These are phyloP conservation scores for Goniozus legneri DNA, from an alignment of 1,140 invertebrate genomes.

Conservation along the genomic window DNA sequence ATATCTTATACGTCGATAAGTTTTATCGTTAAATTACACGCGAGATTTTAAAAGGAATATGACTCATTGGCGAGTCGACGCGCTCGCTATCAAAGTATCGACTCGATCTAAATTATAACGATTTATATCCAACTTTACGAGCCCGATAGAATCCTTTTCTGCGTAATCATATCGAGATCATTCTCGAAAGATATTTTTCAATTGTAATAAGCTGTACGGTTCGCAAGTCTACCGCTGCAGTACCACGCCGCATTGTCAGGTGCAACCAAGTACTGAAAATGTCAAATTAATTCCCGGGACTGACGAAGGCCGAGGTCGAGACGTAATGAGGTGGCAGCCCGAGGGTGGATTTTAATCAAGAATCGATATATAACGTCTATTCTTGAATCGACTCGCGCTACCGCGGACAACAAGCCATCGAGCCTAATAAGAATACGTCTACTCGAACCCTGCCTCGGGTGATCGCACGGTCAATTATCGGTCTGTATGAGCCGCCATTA, in stretches of 20 bases:
- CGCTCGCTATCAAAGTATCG: no score
- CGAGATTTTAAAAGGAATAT: background rate
- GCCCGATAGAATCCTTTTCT: no score
- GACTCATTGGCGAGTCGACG: background rate
- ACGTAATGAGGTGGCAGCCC: constrained; percentile 46
- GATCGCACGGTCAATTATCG: constrained; percentile 44
- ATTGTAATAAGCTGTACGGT: no score
- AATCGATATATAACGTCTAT: constrained; percentile 43
- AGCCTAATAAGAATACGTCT: constrained; percentile 43
- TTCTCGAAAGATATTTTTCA: no score
- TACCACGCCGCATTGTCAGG: no score
- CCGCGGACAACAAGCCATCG: constrained; percentile 26
- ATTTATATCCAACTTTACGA: no score
- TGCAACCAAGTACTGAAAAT: no score
- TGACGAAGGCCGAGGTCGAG: constrained; percentile 3
- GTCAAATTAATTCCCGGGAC: background rate
- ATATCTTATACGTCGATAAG: background rate
- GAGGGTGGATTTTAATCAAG: constrained; percentile 47
- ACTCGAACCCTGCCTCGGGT: constrained; percentile 38
- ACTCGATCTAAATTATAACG: no score
- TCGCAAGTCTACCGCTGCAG: no score
- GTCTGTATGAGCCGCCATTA: constrained; percentile 44
- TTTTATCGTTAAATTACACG: background rate
- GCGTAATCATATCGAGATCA: no score
- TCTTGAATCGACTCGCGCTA: constrained; percentile 29